Percentiles rank a stretch among this genome's conserved stretches.
phyloP scores from a whole-genome alignment of 2,888 invertebrate genomes.

The Epirrhoe alternata region DNA sequence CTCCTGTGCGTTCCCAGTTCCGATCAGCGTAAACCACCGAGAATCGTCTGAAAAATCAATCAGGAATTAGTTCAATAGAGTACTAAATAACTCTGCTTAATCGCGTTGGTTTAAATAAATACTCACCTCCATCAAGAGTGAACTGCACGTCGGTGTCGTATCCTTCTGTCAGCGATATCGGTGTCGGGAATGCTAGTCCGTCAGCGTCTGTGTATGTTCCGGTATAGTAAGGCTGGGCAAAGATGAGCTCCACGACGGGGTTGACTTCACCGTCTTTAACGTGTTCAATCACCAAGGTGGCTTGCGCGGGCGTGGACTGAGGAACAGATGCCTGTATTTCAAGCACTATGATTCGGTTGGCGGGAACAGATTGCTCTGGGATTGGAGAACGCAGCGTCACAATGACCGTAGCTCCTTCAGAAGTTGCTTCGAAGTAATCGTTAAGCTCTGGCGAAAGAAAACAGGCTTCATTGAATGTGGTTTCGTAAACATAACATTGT shows the following conservation, averaged over 20 bases:
- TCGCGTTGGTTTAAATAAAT: neutral
- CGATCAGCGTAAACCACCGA: slow-evolving; percentile 32
- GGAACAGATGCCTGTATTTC: slow-evolving; percentile 32
- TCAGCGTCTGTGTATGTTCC: slow-evolving; percentile 46
- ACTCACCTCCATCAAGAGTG: slow-evolving; percentile 52
- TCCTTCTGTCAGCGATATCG: slow-evolving; percentile 47
- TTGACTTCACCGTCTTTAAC: slow-evolving; percentile 9
- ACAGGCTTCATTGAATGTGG: slow-evolving; percentile 7
- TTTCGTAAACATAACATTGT: no score
- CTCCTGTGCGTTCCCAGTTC: slow-evolving; percentile 32
- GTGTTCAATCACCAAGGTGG: slow-evolving; percentile 31
- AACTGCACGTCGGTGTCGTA: slow-evolving; percentile 48
- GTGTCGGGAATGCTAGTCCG: slow-evolving; percentile 44
- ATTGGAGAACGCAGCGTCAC: slow-evolving; percentile 26
- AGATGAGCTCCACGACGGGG: slow-evolving; percentile 44
- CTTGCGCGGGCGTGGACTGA: slow-evolving; percentile 25
- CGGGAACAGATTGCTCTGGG: slow-evolving; percentile 42
- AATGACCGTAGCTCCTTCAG: slow-evolving; percentile 32
- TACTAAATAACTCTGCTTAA: neutral
- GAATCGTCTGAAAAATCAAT: slow-evolving; percentile 26
- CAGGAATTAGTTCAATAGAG: neutral
- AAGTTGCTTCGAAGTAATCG: slow-evolving; percentile 32
- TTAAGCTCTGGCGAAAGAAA: slow-evolving; percentile 30
- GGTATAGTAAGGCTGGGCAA: slow-evolving; percentile 47
- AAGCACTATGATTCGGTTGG: slow-evolving; percentile 32